Evolutionary conservation across 2,113 vertebrate species (phyloP), one percentile per base, ranked within the genome.

Genomic region (Aegithalos caudatus): DNA sequence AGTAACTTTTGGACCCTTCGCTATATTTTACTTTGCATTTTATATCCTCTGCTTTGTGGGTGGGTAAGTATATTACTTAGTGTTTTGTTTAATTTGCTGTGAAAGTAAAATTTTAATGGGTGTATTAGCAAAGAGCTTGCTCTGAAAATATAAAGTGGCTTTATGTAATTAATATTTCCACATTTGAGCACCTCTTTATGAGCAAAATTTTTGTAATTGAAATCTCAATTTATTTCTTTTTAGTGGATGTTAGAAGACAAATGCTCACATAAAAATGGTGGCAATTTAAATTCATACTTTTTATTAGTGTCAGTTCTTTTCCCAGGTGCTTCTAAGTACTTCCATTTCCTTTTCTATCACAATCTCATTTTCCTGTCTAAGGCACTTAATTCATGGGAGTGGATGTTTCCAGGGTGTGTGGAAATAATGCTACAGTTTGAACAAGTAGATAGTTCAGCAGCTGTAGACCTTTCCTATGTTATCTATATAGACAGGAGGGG

Each of bases 21-120:
- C 99, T 97, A 99, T 99, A 98, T 99, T 99, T 98, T 99, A 99
- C 98, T 98, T 99, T 98, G 99, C 99, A 60, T 99, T 99, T 98
- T 99, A 99, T 98, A 98, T 99, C 97, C 98, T 99, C 98, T 99
- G 99, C 98, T 99, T 99, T 98, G 98, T 99, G 97, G 98, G 98
- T 97, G 99, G 99, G 99, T 99, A 98, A 99, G 99, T 98, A 97
- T 88, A 42, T 50, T 73, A 28, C 51, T 57, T 81, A 62, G 12
- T 79, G 35, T 57, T 81, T 87, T 74, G 31, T 77, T 48, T 74
- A 25, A 42, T 78, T 61, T 92, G 37, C 48, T 37, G 4, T 33
- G 25, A 40, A 66, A 72, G 38, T 76, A 77, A 54, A 91, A 70
- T 65, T 58, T 57, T 45, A 19, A n/a, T 72, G 38, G 77, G 20